Conservation (phyloP, 2,888 invertebrate species). For the Sesia apiformis region DNA sequence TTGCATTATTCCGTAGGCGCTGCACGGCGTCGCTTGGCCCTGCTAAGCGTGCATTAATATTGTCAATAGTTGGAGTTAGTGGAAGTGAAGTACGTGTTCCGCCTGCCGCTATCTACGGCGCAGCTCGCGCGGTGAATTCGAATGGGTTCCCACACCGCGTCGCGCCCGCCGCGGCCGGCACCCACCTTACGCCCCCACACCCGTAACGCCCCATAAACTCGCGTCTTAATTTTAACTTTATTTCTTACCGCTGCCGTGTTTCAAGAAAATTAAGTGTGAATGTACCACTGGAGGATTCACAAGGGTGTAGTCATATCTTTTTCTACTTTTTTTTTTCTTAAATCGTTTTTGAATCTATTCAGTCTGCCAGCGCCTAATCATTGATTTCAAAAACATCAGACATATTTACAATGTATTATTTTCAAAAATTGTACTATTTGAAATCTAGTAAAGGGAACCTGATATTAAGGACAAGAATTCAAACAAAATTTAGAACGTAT, state of each 20-base stretch:
- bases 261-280: constrained; percentile 71
- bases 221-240: constrained; percentile 75
- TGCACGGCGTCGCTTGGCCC: constrained; percentile 58
- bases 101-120: constrained; percentile 72
- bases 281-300: constrained; percentile 57
- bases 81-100: constrained; percentile 74
- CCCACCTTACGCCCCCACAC: constrained; percentile 37
- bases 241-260: constrained; percentile 68
- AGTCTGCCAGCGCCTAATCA: neutral
- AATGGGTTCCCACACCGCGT: constrained; percentile 53
- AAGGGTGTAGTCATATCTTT: constrained; percentile 28
- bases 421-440: no score
- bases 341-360: neutral
- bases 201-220: constrained; percentile 72
- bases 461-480: no score
- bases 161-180: constrained; percentile 19
- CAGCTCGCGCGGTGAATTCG: constrained; percentile 70
- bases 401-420: no score
- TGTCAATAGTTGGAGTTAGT: constrained; percentile 75
- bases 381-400: no score
- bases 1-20: constrained; percentile 8
- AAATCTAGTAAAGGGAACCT: no score
- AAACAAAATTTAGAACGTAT: no score
- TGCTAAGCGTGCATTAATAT: constrained; percentile 73
- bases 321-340: neutral